Evolutionary conservation across 2,797 vertebrate species (phyloP).

Genomic region (Psittacula derbiana): DNA sequence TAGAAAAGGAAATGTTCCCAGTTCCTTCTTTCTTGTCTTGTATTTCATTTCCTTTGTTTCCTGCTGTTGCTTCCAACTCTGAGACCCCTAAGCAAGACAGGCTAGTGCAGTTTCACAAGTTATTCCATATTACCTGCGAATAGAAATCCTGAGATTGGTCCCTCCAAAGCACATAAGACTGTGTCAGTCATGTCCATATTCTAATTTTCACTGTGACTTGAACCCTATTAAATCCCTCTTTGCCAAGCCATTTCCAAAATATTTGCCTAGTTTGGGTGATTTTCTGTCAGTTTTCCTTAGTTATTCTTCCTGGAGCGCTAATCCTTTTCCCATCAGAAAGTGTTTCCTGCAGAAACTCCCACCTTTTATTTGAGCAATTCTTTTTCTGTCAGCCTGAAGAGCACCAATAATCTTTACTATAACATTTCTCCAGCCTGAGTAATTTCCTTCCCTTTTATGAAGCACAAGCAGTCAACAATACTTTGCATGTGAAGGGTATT

Average conservation of each 20-base stretch:
- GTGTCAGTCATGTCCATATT: background rate
- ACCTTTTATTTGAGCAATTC: background rate
- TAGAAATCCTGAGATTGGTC: background rate
- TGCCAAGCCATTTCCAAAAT: background rate
- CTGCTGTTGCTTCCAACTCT: background rate
- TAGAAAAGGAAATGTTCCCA: background rate
- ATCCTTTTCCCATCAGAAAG: background rate
- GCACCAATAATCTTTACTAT: background rate
- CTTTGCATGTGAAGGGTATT: background rate
- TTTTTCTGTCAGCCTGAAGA: background rate
- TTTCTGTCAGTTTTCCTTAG: background rate
- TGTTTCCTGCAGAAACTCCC: background rate
- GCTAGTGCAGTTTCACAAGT: background rate
- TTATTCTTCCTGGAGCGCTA: background rate
- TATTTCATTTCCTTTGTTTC: background rate
- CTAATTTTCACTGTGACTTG: background rate
- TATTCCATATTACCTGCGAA: background rate
- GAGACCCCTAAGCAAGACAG: background rate
- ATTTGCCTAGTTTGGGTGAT: background rate
- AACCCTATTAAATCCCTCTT: background rate
- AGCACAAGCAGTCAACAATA: constrained; percentile 2
- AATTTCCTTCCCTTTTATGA: background rate
- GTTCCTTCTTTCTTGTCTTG: background rate
- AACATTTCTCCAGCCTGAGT: background rate
- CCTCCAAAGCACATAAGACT: background rate